phyloP scores from a whole-genome alignment of 1,140 invertebrate species.

The Nephotettix cincticeps region DNA sequence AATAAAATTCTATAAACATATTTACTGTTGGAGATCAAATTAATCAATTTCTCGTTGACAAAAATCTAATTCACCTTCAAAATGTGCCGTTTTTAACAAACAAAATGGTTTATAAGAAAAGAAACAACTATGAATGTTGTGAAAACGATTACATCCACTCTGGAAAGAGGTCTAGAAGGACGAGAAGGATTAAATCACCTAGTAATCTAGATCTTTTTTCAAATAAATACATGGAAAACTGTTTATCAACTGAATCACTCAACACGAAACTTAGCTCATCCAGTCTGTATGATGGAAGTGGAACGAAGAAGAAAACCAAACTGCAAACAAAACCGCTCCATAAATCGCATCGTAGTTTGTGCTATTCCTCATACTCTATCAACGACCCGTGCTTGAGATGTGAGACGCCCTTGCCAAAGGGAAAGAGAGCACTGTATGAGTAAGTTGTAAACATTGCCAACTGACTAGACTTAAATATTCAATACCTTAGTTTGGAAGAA shows the following conservation, averaged over 20 bases:
- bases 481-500: too few species aligned
- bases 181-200: neutral
- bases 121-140: slow-evolving; percentile 9
- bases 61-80: too few species aligned
- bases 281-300: neutral
- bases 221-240: neutral
- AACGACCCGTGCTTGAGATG: neutral
- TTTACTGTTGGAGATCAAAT: too few species aligned
- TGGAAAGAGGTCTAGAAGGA: neutral
- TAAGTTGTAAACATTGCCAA: too few species aligned
- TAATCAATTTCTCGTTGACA: too few species aligned
- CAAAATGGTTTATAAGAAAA: slow-evolving; percentile 9
- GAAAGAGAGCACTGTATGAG: neutral
- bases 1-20: too few species aligned
- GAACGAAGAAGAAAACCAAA: neutral
- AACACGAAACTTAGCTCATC: neutral
- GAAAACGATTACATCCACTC: neutral
- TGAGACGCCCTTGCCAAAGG: neutral
- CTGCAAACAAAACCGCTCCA: neutral
- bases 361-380: neutral
- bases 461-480: too few species aligned
- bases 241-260: neutral
- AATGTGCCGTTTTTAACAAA: too few species aligned
- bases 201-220: neutral
- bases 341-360: neutral